Base-by-base conservation (phyloP, 2,113 vertebrate species). In the Anser cygnoides region DNA sequence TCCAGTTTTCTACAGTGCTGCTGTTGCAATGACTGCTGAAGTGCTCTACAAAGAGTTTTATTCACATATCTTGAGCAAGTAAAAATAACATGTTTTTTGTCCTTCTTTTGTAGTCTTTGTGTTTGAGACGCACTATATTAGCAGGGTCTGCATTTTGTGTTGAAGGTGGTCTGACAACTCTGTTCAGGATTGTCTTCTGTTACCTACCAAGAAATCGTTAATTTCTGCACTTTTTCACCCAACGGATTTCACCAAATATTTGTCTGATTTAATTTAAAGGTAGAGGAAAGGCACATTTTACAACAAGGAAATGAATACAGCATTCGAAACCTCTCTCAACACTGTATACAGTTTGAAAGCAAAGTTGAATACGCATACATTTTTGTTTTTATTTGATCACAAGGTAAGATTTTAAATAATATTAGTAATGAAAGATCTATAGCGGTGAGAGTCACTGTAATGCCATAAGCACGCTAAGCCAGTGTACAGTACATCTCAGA, bases 211-310 rank as follows among this genome's bases (percentile, higher is more conserved):
- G 65, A 92, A 93, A 61, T 12, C 25, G 70, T 17, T 33, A 61
- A 61, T 58, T 88, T 90, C 68, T 84, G 49, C 66, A 71, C 54
- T 91, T 21, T 85, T 90, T 50, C 41, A 77, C 49, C n/a, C 28
- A 26, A 13, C 54, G 37, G 74, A 35, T 85, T 85, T 84, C 4
- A 3, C 61, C 62, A 70, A 83, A 63, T 92, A 84, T 57, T 90
- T 92, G 43, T 91, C 22, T 90, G 57, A 65, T 95, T 92, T 89
- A 76, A 85, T 78, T 54, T 77, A 84, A 78, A 95, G 59, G 57
- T 84, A 57, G 23, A 11, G 23, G 26, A 87, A 84, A 46, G 70
- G 44, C n/a, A 44, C 58, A 55, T 78, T 91, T 89, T 93, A 62
- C 77, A 73, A 52, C 68, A 88, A 76, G 65, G 29, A 59, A 91